Evolutionary conservation across 2,888 invertebrate species (phyloP), one percentile per base, ranked within the genome.

Genomic region (Aphodius granarius): DNA sequence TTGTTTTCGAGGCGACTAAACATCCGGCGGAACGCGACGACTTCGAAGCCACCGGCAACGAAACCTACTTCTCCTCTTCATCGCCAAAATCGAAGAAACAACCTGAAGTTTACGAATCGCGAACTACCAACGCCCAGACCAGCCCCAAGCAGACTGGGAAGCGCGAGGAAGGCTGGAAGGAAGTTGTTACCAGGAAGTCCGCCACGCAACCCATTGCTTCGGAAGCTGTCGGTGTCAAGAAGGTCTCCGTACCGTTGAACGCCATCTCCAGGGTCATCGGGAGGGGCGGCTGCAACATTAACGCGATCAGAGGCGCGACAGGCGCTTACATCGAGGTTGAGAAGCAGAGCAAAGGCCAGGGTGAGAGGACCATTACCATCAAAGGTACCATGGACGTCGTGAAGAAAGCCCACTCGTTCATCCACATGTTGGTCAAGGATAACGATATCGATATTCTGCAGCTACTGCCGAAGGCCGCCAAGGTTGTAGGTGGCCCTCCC

Each of bases 261-360:
- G 98, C 97, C 68, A 98, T 99, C 78, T 97, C 98, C 77, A 92
- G 99, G 74, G 98, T 99, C 73, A 99, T 99, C 84, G 99, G 99
- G 0, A 93, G 99, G 82, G 97, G 96, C 23, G 99, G 99, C 71
- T 95, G 95, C 88, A 99, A 99, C 88, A 98, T 99, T 84, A 99
- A 99, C 89, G 97, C 98, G 13, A 98, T 99, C 85, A 91, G 99
- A 76, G 96, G 96, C 75, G 95, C 97, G 73, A 98, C 99, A 23
- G 97, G 98, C 77, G 99, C 99, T 4, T 97, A 98, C 86, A 99
- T 99, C 85, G 98, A 99, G 88, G 97, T 99, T 21, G 99, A 99
- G 87, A 99, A 99, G 87, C 97, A 98, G 88, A 94, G 94, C 85
- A 97, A 97, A 88, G 95, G 96, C 4, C 97, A 96, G 88, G 95